Base-by-base conservation (phyloP, 1,140 invertebrate species). In the Heliconius hewitsoni region DNA sequence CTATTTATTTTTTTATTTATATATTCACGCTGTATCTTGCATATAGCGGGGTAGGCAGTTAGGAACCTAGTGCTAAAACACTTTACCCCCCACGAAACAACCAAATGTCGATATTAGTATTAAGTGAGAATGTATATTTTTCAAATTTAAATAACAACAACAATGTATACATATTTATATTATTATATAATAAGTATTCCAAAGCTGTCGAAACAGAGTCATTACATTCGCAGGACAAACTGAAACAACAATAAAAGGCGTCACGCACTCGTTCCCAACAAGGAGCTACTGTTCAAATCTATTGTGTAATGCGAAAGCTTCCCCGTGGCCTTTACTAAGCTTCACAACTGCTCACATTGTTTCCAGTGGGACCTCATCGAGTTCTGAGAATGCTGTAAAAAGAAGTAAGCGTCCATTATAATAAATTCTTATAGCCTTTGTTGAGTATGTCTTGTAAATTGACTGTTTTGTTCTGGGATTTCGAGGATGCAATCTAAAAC, bases 351-450 rank as follows among this genome's bases (percentile, higher is more conserved):
- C 80, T 84, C 75, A 81, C 80, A 90, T 92, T 92, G 90, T 91
- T 87, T 90, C 82, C 84, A 86, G 81, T 82, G 85, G 89, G 86
- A 88, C 83, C 83, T 87, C 84, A 85, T 86, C 79, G 80, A 76
- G 81, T 90, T 91, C 89, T 81, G 46, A 79, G 86, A 91, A 91
- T 79, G 81, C 73, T 79, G 85, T 89, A 87, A 87, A 90, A 88
- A 88, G 83, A 81, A 84, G 78, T 77, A 72, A 78, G 80, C 75
- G 52, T 75, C 79, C 76, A 78, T 78, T 77, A 81, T 83, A 81
- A 85, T 85, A 83, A 85, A 83, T 83, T 85, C 77, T 81, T 77
- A 82, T 82, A 74, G 82, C 77, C 55, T 79, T 78, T 79, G 81
- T 79, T 46, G 77, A 77, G 75, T 78, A 78, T 77, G 73, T 77